Evolutionary conservation across 64 coral and sea anemone genomes (phyloP).

Genomic region (Actinia tenebrosa): DNA sequence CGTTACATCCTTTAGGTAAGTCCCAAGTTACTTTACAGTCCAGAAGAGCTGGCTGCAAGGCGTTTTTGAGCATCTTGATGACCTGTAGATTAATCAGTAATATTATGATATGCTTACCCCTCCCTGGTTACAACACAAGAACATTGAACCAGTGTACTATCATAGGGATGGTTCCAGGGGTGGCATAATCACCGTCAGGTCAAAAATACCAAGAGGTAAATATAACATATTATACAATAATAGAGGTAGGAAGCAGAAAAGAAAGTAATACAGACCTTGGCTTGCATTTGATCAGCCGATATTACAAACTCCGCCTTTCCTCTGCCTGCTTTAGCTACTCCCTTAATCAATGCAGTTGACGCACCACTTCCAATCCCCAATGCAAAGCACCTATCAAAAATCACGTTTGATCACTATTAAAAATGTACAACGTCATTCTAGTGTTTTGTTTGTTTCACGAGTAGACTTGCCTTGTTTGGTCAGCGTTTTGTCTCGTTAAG

Average conservation of each 20-base stretch:
- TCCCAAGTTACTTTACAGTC: conserved; percentile 42
- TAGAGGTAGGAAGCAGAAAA: no score
- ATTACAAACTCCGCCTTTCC: conserved; percentile 48
- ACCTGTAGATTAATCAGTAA: conserved; percentile 10
- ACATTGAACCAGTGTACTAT: no score
- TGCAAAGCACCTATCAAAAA: conserved; percentile 58
- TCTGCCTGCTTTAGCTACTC: conserved; percentile 64
- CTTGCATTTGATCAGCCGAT: conserved; percentile 32
- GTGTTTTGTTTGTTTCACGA: conserved; percentile 31
- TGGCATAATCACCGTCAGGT: no score
- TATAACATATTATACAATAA: no score
- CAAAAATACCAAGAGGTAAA: neutral
- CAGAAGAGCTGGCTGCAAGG: conserved; percentile 42
- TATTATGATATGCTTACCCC: neutral
- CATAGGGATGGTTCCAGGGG: no score
- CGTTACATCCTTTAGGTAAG: conserved; percentile 33
- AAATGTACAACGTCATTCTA: neutral
- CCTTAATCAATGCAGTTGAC: conserved; percentile 60
- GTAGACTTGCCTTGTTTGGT: conserved; percentile 8
- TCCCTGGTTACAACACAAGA: neutral
- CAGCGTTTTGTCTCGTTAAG: neutral
- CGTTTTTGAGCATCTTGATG: conserved; percentile 45
- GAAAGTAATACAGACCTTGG: conserved; percentile 39
- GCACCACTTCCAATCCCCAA: conserved; percentile 77
- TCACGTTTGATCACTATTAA: neutral